Conservation (phyloP, 2,113 vertebrate species). For the Dendropsophus ebraccatus region DNA sequence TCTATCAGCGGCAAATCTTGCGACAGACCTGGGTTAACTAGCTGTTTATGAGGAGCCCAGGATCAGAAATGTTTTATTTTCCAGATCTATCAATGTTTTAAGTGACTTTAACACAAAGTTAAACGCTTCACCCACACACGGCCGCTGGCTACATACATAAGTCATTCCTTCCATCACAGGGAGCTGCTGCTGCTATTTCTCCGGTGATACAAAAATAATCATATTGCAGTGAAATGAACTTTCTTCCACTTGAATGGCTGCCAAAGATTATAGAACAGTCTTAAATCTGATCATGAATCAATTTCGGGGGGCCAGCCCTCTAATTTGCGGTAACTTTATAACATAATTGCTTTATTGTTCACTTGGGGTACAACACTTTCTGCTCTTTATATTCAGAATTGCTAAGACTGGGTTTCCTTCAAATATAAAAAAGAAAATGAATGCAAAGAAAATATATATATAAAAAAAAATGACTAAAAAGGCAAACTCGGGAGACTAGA, state of each 20-base stretch:
- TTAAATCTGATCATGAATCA: conserved; percentile 62
- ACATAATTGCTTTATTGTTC: conserved; percentile 68
- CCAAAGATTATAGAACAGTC: conserved; percentile 62
- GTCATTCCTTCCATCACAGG: conserved; percentile 50
- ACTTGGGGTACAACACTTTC: conserved; percentile 60
- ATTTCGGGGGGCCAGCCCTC: conserved; percentile 55
- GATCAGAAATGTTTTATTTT: conserved; percentile 46
- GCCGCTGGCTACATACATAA: conserved; percentile 17
- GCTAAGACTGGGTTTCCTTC: conserved; percentile 11
- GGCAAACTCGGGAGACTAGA: no score
- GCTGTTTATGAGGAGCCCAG: conserved; percentile 35
- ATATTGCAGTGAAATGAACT: conserved; percentile 64
- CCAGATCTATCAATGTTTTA: conserved; percentile 37
- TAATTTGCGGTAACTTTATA: conserved; percentile 64
- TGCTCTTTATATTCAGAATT: conserved; percentile 63
- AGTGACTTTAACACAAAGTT: conserved; percentile 39
- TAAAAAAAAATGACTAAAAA: neutral
- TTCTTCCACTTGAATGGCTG: conserved; percentile 70
- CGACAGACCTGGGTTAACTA: conserved; percentile 29
- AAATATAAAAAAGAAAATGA: neutral
- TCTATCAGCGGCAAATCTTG: neutral
- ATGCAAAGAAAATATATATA: neutral
- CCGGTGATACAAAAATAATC: conserved; percentile 36
- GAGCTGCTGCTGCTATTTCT: conserved; percentile 25
- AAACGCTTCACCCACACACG: conserved; percentile 36